These are phyloP conservation scores for Copidosoma aretas DNA, from an alignment of 2,888 invertebrate species.

Conservation along the genomic window DNA sequence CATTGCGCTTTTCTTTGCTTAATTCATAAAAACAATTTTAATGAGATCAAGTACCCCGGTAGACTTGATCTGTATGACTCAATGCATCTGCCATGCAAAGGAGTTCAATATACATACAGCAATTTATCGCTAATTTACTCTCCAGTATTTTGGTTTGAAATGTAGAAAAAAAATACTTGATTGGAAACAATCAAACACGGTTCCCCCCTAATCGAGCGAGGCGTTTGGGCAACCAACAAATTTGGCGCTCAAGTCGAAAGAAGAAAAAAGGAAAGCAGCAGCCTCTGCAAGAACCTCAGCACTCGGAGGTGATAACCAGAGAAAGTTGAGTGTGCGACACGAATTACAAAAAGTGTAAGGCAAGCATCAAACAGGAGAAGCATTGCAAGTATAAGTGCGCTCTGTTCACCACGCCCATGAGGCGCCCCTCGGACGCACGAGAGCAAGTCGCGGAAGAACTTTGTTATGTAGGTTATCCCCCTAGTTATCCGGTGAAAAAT, in stretches of 20 bases:
- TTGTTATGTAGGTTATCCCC: no score
- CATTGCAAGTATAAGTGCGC: constrained; percentile 24
- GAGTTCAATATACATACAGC: not conserved
- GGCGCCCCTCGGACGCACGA: not conserved
- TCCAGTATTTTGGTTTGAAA: no score
- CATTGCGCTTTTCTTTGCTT: no score
- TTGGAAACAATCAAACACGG: no score
- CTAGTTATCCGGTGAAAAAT: no score
- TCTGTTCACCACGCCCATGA: constrained; percentile 42
- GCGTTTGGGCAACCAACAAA: no score
- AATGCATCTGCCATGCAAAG: not conserved
- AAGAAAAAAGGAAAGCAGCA: not conserved
- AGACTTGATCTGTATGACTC: not conserved
- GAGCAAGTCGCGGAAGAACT: not conserved
- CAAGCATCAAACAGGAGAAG: constrained; percentile 13
- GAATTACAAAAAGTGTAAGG: constrained; percentile 9
- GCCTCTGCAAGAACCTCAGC: not conserved
- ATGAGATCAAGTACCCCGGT: not conserved
- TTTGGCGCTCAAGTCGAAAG: no score
- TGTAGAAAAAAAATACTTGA: no score
- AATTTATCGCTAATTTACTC: not conserved
- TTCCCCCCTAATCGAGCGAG: no score
- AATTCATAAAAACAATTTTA: not conserved
- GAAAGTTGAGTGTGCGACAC: not conserved
- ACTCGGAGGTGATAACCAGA: constrained; percentile 14